Percentiles rank a stretch among this genome's conserved stretches.
phyloP scores from a whole-genome alignment of 2,888 invertebrate species.

The Andrena marginata region DNA sequence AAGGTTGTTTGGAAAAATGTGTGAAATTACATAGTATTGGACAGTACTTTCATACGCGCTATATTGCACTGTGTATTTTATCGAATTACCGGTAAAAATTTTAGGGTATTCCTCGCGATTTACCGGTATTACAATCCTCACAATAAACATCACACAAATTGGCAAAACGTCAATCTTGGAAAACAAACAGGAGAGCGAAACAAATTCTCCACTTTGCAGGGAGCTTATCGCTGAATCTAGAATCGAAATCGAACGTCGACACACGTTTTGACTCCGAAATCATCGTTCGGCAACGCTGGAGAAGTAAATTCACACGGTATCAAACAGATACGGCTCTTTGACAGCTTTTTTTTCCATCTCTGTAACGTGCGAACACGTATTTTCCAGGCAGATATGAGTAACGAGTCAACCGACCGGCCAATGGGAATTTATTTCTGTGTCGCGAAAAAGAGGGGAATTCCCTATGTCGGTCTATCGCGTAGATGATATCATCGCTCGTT shows the following conservation, averaged over 20 bases:
- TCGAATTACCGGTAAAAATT: no score
- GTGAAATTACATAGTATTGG: no score
- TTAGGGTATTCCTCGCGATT: no score
- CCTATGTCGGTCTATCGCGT: slow-evolving; percentile 41
- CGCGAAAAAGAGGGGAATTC: slow-evolving; percentile 46
- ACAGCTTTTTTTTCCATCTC: neutral
- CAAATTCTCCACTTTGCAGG: neutral
- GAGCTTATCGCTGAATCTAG: slow-evolving; percentile 7
- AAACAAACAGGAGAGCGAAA: neutral
- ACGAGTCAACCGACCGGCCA: slow-evolving; percentile 43
- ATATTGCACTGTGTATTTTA: no score
- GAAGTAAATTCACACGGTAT: slow-evolving; percentile 35
- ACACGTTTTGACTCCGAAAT: slow-evolving; percentile 21
- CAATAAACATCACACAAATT: neutral
- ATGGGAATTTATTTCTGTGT: slow-evolving; percentile 49
- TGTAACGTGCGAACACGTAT: slow-evolving; percentile 27
- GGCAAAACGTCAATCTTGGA: neutral
- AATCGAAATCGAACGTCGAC: slow-evolving; percentile 24
- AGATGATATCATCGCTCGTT: slow-evolving; percentile 61
- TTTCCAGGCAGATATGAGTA: slow-evolving; percentile 47
- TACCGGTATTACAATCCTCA: neutral
- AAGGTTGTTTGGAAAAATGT: no score
- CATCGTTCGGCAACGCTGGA: slow-evolving; percentile 24
- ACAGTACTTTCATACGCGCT: neutral
- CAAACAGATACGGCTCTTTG: slow-evolving; percentile 29